Evolutionary conservation across 1,140 invertebrate genomes (phyloP), one percentile per base, ranked within the genome.

Genomic region (Centruroides vittatus): DNA sequence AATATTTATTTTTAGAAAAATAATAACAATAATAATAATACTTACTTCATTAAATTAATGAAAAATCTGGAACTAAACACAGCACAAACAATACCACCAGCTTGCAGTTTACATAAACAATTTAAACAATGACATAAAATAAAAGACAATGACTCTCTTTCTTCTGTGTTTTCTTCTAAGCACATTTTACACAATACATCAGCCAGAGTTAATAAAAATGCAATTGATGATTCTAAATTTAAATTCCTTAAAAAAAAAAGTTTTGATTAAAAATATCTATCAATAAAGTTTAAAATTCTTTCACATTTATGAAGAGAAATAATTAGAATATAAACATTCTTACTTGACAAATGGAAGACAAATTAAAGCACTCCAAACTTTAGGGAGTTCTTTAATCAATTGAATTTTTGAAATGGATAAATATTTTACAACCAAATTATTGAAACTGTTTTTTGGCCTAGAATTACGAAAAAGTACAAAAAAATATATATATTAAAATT

Each of bases 281-380:
- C 6, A 51, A n/a, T 51, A 23, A 12, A 51, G 11, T 35, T 8
- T 9, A 35, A 3, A 35, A 55, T 5, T 36, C 35, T 12, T 35
- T 55, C 35, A 3, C 35, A 12, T 8, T 46, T n/a, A 46, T 41
- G 3, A 46, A 46, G 46, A 46, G 41, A 11, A 57, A 12, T 46
- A 56, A 56, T 11, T 11, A 12, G 23, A 57, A 58, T n/a, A 23
- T 13, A 49, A 35, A 46, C 23, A 47, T 51, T 46, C 35, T 47
- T 63, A 70, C 63, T 70, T 77, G 47, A 84, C 66, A 73, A 84
- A 82, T 47, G 82, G 82, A 58, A 84, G 67, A 70, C 79, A 81
- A 55, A 83, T 75, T 35, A 83, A 66, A 46, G 78, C 71, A 69
- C 76, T 78, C 67, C 81, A 71, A 54, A 81, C 70, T 62, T 75